These are phyloP conservation scores for Sycophaga agraensis DNA, from an alignment of 1,140 invertebrate genomes.

Conservation along the genomic window DNA sequence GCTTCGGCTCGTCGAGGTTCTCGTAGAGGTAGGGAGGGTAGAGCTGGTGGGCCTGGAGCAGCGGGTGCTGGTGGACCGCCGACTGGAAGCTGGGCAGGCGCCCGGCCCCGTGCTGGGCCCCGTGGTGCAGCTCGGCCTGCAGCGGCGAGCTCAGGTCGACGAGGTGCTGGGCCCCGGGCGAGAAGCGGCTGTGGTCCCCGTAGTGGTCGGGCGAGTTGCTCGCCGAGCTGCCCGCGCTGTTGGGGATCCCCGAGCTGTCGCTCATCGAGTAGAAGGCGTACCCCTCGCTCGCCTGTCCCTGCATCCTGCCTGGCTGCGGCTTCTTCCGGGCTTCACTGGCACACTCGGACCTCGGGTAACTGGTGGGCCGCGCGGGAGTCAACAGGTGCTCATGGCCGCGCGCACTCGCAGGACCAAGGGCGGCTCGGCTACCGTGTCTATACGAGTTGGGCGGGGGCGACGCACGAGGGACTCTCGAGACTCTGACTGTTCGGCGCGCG, in stretches of 20 bases:
- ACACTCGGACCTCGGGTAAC: too few relatives aligned
- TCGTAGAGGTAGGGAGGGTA: constrained; percentile 34
- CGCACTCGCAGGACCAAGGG: too few relatives aligned
- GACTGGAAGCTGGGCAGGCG: constrained; percentile 30
- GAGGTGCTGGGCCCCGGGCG: constrained; percentile 41
- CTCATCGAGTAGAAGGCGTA: constrained; percentile 7
- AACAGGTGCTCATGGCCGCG: too few relatives aligned
- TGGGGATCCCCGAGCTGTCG: constrained; percentile 36
- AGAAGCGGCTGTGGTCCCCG: constrained; percentile 28
- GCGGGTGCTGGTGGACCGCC: constrained; percentile 17
- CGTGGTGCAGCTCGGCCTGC: background rate
- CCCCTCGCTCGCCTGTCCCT: background rate
- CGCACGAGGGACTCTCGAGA: background rate
- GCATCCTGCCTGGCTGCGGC: background rate
- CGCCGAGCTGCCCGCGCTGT: constrained; percentile 44
- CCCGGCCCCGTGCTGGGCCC: constrained; percentile 29
- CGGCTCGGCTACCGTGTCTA: too few relatives aligned
- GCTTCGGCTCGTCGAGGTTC: constrained; percentile 17
- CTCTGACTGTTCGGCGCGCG: too few relatives aligned
- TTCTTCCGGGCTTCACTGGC: too few relatives aligned
- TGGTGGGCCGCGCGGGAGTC: too few relatives aligned
- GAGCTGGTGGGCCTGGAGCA: constrained; percentile 22
- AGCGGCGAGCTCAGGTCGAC: constrained; percentile 44
- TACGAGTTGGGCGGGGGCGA: background rate
- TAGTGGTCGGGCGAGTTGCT: constrained; percentile 46